Percentiles rank a stretch among this genome's conserved stretches.
These are phyloP conservation scores for Epicauta chinensis DNA, from an alignment of 1,140 invertebrate genomes.

Conservation along the genomic window DNA sequence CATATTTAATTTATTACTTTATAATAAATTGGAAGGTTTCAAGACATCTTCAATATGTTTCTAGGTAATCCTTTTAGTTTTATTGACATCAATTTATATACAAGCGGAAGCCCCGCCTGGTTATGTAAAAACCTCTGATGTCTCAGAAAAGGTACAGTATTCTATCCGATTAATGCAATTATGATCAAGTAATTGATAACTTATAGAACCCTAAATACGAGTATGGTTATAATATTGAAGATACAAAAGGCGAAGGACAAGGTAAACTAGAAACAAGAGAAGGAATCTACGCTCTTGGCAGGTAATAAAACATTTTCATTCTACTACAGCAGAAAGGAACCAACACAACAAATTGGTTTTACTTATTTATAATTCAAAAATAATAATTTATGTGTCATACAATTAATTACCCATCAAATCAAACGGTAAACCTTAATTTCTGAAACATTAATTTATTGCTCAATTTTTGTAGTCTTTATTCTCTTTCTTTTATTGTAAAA, in stretches of 20 bases:
- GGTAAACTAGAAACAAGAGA: conserved; percentile 51
- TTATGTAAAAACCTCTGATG: conserved; percentile 37
- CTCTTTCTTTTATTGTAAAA: too few species aligned
- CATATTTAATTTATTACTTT: too few species aligned
- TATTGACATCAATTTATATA: conserved; percentile 17
- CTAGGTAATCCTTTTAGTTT: conserved; percentile 21
- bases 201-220: conserved; percentile 48
- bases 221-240: conserved; percentile 47
- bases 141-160: conserved; percentile 41
- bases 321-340: not conserved
- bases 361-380: too few species aligned
- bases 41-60: conserved; percentile 17
- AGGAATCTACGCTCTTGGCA: conserved; percentile 49
- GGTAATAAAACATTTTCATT: conserved; percentile 25
- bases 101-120: conserved; percentile 39
- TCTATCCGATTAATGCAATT: not conserved
- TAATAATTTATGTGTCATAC: too few species aligned
- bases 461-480: too few species aligned
- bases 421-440: too few species aligned
- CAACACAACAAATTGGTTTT: too few species aligned
- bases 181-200: not conserved
- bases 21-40: too few species aligned
- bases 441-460: too few species aligned
- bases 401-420: too few species aligned
- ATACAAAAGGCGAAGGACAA: conserved; percentile 45